Percentiles rank a stretch among this genome's conserved stretches.
Conservation (phyloP, 1,140 invertebrate genomes). For the Tribolium madens region DNA sequence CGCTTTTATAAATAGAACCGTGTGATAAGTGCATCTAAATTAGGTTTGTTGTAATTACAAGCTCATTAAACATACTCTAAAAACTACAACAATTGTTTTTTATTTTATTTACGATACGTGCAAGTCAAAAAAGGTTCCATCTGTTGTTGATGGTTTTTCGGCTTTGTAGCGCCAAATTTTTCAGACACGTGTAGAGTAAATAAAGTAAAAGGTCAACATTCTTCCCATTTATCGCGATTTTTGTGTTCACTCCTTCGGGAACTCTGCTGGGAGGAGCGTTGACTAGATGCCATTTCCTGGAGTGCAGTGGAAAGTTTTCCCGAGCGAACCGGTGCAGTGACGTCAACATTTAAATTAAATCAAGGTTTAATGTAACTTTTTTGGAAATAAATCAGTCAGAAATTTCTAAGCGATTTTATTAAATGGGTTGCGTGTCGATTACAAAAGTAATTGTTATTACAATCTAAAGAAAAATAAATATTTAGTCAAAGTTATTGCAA, state of each 20-base stretch:
- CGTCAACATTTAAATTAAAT: too few species aligned
- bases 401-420: too few species aligned
- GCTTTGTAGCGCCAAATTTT: background rate
- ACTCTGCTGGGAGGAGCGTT: background rate
- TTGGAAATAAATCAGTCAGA: too few species aligned
- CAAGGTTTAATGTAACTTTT: too few species aligned
- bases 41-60: background rate
- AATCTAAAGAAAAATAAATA: too few species aligned
- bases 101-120: background rate
- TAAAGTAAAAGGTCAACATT: background rate
- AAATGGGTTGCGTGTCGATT: too few species aligned
- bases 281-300: background rate
- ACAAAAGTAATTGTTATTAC: too few species aligned
- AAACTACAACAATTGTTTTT: background rate
- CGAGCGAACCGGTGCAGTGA: too few species aligned
- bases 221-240: background rate
- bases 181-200: background rate
- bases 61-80: background rate
- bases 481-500: too few species aligned
- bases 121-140: background rate
- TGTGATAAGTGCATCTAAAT: background rate
- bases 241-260: background rate
- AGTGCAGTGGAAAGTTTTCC: background rate
- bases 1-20: background rate
- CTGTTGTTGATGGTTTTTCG: too few species aligned